These are phyloP conservation scores for Sandelia bainsii DNA, from an alignment of 2,797 vertebrate genomes.

Conservation along the genomic window DNA sequence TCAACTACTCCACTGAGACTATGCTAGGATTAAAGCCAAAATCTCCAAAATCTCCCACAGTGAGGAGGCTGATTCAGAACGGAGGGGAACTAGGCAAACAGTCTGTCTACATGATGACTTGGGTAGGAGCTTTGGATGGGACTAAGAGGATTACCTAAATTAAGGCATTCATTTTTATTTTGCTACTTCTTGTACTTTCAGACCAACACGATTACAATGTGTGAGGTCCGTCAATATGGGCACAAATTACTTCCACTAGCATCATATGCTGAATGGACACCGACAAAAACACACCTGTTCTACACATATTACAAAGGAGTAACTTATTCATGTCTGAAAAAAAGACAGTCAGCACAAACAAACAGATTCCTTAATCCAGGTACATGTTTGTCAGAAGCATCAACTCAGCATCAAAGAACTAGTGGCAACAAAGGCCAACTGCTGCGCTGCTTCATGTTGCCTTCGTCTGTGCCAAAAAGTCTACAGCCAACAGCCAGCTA, in stretches of 20 bases:
- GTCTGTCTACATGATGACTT: constrained; percentile 13
- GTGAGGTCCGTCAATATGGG: not conserved
- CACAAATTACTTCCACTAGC: not conserved
- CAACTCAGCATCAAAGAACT: too few relatives aligned
- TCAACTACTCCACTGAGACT: constrained; percentile 10
- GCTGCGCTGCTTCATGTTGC: too few relatives aligned
- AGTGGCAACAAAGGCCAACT: too few relatives aligned
- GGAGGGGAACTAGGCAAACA: not conserved
- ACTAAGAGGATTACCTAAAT: constrained; percentile 40
- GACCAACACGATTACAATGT: not conserved
- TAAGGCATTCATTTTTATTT: constrained; percentile 24
- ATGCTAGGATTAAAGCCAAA: constrained; percentile 16
- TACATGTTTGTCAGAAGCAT: too few relatives aligned
- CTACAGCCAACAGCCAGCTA: too few relatives aligned
- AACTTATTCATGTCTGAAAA: too few relatives aligned
- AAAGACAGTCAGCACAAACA: too few relatives aligned
- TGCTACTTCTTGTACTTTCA: not conserved
- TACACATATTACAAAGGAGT: too few relatives aligned
- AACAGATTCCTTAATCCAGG: too few relatives aligned
- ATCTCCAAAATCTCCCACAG: not conserved
- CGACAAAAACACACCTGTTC: too few relatives aligned
- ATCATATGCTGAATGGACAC: not conserved
- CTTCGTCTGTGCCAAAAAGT: too few relatives aligned
- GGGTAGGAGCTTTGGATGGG: constrained; percentile 5
- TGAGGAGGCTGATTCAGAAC: constrained; percentile 12